Conservation (phyloP, 2,888 invertebrate species). For the Ennomos fuscantarius region DNA sequence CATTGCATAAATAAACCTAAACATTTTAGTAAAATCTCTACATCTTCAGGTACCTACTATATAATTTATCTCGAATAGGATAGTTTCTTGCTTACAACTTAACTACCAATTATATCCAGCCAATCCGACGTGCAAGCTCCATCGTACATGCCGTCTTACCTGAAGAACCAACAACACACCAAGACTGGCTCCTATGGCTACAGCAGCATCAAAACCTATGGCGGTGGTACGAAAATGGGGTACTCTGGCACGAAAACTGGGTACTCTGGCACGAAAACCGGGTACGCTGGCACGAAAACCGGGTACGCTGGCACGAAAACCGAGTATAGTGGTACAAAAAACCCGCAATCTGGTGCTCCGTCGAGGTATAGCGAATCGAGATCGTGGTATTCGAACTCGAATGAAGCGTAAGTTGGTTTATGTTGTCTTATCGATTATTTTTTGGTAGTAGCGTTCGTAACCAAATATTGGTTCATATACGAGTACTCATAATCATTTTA, state of each 20-base stretch:
- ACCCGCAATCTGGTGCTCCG: conserved; percentile 41
- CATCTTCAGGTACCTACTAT: too few species aligned
- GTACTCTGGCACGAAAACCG: conserved; percentile 47
- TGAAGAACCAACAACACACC: conserved; percentile 50
- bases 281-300: conserved; percentile 44
- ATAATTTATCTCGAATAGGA: too few species aligned
- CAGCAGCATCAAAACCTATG: conserved; percentile 38
- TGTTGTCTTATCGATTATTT: too few species aligned
- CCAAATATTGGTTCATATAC: too few species aligned
- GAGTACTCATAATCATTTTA: too few species aligned
- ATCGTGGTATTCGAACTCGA: conserved; percentile 62
- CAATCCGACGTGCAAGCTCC: conserved; percentile 77
- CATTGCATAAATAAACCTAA: too few species aligned
- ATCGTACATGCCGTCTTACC: conserved; percentile 63
- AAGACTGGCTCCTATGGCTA: conserved; percentile 36
- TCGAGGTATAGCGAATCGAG: conserved; percentile 55
- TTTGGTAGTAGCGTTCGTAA: too few species aligned
- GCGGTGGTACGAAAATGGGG: conserved; percentile 47
- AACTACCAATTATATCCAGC: conserved; percentile 44
- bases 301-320: conserved; percentile 22
- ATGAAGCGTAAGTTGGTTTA: conserved; percentile 56
- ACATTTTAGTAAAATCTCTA: too few species aligned
- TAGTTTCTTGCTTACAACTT: neutral
- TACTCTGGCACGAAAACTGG: conserved; percentile 41
- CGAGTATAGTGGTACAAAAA: conserved; percentile 49